These are phyloP conservation scores for Pandemis corylana DNA, from an alignment of 2,888 invertebrate species.

Conservation along the genomic window DNA sequence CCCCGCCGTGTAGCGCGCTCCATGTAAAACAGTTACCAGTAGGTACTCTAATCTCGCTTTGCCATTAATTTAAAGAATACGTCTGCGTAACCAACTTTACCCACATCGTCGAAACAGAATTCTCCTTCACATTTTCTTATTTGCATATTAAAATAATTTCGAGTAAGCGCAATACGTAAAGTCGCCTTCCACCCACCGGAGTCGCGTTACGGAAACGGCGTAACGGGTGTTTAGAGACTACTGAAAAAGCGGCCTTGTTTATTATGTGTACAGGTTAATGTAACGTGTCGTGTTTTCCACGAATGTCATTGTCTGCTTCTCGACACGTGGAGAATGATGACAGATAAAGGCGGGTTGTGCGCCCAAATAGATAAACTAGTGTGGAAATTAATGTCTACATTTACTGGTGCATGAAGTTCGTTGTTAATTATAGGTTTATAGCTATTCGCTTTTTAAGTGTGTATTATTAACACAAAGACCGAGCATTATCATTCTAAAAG, in stretches of 20 bases:
- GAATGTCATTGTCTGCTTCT: conserved; percentile 65
- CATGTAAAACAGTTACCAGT: conserved; percentile 84
- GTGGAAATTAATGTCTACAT: conserved; percentile 85
- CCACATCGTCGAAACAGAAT: conserved; percentile 81
- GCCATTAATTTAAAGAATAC: conserved; percentile 85
- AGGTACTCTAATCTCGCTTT: conserved; percentile 78
- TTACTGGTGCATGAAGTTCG: conserved; percentile 85
- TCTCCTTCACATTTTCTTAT: conserved; percentile 84
- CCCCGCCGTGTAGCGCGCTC: conserved; percentile 75
- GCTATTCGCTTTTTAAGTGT: conserved; percentile 79
- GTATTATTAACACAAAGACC: conserved; percentile 79
- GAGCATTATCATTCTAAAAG: conserved; percentile 80
- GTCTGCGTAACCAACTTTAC: conserved; percentile 80
- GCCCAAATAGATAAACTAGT: conserved; percentile 85
- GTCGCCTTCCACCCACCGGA: conserved; percentile 70
- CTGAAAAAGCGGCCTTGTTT: conserved; percentile 64
- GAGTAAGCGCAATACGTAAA: conserved; percentile 82
- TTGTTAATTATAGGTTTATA: conserved; percentile 84
- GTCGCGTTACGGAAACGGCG: conserved; percentile 56
- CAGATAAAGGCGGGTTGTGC: conserved; percentile 84
- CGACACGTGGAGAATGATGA: conserved; percentile 74
- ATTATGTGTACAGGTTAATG: conserved; percentile 27
- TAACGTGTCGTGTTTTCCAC: conserved; percentile 43
- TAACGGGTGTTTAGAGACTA: conserved; percentile 54
- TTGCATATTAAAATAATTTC: conserved; percentile 85